Base-by-base conservation (phyloP, 2,113 vertebrate species). In the Megaptera novaeangliae region DNA sequence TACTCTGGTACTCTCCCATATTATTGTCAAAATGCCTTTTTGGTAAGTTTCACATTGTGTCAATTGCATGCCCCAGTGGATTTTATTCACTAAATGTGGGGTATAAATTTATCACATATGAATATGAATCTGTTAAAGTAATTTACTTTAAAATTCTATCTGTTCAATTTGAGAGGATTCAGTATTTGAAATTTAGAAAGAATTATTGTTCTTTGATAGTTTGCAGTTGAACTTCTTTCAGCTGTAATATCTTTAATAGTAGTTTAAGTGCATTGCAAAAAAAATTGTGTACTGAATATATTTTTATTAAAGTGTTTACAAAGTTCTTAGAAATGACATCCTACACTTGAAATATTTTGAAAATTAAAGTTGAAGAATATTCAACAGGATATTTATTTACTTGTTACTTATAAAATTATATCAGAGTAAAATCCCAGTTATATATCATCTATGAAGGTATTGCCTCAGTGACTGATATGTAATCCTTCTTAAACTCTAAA, bases 1-100 rank as follows among this genome's bases (percentile, higher is more conserved):
- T 81, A 25, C 25, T 78, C n/a, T 86, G 87, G 2, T 64, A 20
- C 25, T 88, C 55, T 46, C 21, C 57, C 34, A 3, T 69, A 41
- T 68, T 95, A 69, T 88, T 63, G 92, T 75, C 44, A 87, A 95
- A 97, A 91, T 74, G 36, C 29, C 46, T 84, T 95, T 95, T 88
- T 9, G 34, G 36, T 86, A 85, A 75, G 69, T 93, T 92, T 95
- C 63, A 91, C 44, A 69, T 84, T 88, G 49, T 83, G 3, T 89
- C 41, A 81, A 0, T 74, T 49, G 20, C 64, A 21, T n/a, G 11
- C 5, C 34, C 34, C 23, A 49, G 5, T 83, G 17, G 46, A 55
- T 94, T 93, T 91, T 93, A 84, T 49, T 61, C 21, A 75, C 64
- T 46, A 9, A 21, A 61, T 88, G 84, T 66, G 15, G 23, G 34